Evolutionary conservation across 37 sponge, comb jelly and placozoan species (phyloP).

Genomic region (Ianthella basta): DNA sequence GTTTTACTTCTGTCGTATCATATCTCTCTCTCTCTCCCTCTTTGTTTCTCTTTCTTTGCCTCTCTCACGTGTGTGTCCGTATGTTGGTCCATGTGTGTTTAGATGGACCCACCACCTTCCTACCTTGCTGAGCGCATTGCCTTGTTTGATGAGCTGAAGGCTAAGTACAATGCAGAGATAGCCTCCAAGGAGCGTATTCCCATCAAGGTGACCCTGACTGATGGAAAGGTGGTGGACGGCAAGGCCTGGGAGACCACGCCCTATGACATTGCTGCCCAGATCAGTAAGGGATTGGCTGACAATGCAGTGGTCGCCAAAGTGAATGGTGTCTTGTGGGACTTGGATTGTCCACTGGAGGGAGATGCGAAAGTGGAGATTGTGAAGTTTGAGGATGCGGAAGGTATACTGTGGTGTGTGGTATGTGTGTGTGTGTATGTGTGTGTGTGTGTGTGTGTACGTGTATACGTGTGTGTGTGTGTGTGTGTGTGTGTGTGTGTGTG

Average conservation of each 20-base stretch:
- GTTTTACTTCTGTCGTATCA: not conserved
- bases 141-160: conserved; percentile 87
- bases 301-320: conserved; percentile 89
- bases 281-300: conserved; percentile 93
- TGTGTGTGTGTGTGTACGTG: not conserved
- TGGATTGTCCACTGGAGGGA: conserved; percentile 87
- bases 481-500: too few relatives aligned
- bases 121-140: conserved; percentile 81
- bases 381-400: conserved; percentile 96
- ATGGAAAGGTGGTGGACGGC: conserved; percentile 89
- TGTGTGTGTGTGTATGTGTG: not conserved
- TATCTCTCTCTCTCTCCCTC: not conserved
- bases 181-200: conserved; percentile 55
- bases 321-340: conserved; percentile 90
- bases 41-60: not conserved
- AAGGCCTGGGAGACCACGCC: conserved; percentile 94
- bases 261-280: conserved; percentile 76
- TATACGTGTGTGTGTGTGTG: not conserved
- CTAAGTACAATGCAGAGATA: conserved; percentile 73
- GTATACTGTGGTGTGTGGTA: conserved; percentile 49
- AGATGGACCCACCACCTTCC: conserved; percentile 88
- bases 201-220: conserved; percentile 88
- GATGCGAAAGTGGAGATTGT: conserved; percentile 88
- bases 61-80: not conserved
- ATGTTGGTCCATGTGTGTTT: not conserved